A percentile compares a stretch with the other conserved stretches of the same genome.
Evolutionary conservation across 2,113 vertebrate species (phyloP).

Genomic region (Leptodactylus fuscus): DNA sequence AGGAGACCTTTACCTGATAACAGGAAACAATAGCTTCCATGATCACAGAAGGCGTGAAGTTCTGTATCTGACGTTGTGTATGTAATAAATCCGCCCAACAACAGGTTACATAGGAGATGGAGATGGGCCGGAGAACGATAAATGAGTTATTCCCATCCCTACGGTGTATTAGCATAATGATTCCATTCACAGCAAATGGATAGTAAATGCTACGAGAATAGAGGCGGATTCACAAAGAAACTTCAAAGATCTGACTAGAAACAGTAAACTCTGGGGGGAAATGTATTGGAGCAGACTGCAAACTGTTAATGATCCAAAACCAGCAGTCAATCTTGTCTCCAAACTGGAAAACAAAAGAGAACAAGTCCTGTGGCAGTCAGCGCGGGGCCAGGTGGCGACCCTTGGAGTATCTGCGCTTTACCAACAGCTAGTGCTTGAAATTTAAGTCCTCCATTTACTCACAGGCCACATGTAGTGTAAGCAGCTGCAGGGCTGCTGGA

Average conservation of each 20-base stretch:
- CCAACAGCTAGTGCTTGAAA: conserved; percentile 42
- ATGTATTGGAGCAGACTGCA: conserved; percentile 42
- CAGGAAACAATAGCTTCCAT: no score
- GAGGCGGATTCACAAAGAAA: conserved; percentile 23
- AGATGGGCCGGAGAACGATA: neutral
- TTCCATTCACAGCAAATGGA: neutral
- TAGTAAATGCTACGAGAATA: conserved; percentile 18
- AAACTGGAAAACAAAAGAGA: conserved; percentile 49
- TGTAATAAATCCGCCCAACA: neutral
- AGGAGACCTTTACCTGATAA: no score
- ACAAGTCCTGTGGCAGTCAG: conserved; percentile 29
- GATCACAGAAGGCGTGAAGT: no score
- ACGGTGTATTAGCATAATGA: conserved; percentile 2
- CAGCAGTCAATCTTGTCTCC: conserved; percentile 34
- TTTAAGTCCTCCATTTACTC: conserved; percentile 32
- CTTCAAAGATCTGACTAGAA: conserved; percentile 26
- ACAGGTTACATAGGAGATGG: neutral
- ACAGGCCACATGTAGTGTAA: conserved; percentile 52
- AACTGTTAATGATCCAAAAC: conserved; percentile 55
- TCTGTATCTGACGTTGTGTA: no score
- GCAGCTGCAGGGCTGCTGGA: conserved; percentile 37
- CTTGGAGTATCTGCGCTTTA: conserved; percentile 38
- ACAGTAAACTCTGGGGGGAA: conserved; percentile 26
- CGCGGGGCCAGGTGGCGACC: conserved; percentile 53
- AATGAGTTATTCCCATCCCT: neutral